Evolutionary conservation across 2,113 vertebrate genomes (phyloP).

Genomic region (Cisticola juncidis): DNA sequence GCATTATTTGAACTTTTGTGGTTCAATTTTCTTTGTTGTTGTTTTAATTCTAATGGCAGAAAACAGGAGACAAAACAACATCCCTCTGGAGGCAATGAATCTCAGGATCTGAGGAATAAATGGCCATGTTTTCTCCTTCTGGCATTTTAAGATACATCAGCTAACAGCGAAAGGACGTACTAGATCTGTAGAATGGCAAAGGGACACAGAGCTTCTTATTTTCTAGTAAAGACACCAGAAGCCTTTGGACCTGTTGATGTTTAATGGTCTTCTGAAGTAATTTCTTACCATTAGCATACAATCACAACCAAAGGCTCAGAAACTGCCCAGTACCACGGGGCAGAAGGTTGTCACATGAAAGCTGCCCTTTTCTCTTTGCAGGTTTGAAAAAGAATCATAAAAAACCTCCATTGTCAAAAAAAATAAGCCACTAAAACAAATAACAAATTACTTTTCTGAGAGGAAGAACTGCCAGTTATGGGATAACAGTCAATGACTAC

Average conservation of each 20-base stretch:
- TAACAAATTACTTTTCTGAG: background rate
- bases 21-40: constrained; percentile 64
- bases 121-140: background rate
- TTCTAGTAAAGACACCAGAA: background rate
- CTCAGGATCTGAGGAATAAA: constrained; percentile 14
- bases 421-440: background rate
- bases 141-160: background rate
- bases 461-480: background rate
- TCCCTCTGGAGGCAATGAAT: background rate
- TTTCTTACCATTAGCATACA: background rate
- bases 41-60: constrained; percentile 56
- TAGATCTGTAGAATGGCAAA: background rate
- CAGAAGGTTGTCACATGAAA: background rate
- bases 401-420: background rate
- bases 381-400: background rate
- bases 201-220: background rate
- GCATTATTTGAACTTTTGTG: constrained; percentile 62
- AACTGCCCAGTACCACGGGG: background rate
- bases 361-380: background rate
- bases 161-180: background rate
- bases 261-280: background rate
- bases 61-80: constrained; percentile 38
- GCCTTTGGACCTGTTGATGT: background rate
- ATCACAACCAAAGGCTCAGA: background rate
- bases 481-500: background rate